These are phyloP conservation scores for Creontiades dilutus DNA, from an alignment of 2,888 invertebrate species.

Conservation along the genomic window DNA sequence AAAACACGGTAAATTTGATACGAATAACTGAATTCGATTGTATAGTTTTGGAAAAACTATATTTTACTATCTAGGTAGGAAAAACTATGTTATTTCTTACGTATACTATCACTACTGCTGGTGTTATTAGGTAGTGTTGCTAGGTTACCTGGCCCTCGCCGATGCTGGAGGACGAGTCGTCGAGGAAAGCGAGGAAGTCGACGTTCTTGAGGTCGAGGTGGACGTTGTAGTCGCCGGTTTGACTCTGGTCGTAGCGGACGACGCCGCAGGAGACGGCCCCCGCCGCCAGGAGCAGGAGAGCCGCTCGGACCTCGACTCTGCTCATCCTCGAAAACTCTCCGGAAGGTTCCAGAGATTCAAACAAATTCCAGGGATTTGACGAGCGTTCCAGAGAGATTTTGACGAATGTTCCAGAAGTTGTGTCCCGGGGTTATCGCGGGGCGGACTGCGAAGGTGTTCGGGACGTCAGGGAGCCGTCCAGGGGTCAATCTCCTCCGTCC, in stretches of 20 bases:
- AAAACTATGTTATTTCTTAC: too few relatives aligned
- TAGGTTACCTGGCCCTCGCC: constrained; percentile 60
- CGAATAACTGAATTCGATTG: too few relatives aligned
- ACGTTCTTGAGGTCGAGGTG: constrained; percentile 89
- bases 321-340: not conserved
- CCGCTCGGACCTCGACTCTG: constrained; percentile 1
- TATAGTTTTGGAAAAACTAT: too few relatives aligned
- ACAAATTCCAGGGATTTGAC: too few relatives aligned
- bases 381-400: too few relatives aligned
- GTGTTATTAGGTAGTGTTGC: too few relatives aligned
- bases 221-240: constrained; percentile 88
- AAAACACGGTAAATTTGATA: too few relatives aligned
- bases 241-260: constrained; percentile 84
- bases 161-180: constrained; percentile 78
- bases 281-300: not conserved
- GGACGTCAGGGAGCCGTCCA: not conserved
- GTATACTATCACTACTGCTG: too few relatives aligned
- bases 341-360: too few relatives aligned
- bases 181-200: constrained; percentile 85
- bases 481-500: not conserved
- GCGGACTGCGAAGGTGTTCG: not conserved
- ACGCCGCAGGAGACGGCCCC: constrained; percentile 46
- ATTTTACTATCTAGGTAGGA: too few relatives aligned
- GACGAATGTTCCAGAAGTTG: not conserved
- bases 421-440: not conserved